Evolutionary conservation across 2,113 vertebrate species (phyloP).

Genomic region (Leptobrachium leishanense): DNA sequence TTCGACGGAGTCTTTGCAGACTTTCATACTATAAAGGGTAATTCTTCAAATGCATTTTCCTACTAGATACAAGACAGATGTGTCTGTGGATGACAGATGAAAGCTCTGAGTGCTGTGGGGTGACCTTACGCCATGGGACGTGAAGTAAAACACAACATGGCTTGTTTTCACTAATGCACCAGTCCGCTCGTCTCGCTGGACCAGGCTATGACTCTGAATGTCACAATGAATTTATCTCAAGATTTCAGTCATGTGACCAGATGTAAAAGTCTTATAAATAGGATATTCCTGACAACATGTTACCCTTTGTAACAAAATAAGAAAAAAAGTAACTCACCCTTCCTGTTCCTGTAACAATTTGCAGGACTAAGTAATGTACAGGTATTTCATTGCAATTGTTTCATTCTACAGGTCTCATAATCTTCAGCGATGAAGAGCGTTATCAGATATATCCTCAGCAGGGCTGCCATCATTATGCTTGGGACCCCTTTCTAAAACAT

Average conservation of each 20-base stretch:
- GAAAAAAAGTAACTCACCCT: too few species aligned
- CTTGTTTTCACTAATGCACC: conserved; percentile 44
- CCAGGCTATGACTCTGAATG: conserved; percentile 10
- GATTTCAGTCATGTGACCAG: conserved; percentile 34
- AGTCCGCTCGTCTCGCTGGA: conserved; percentile 13
- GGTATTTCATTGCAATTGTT: too few species aligned
- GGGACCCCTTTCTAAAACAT: too few species aligned
- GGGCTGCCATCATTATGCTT: too few species aligned
- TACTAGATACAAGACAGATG: background rate
- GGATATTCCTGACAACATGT: conserved; percentile 1
- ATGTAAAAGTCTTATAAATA: conserved; percentile 37
- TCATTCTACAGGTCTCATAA: too few species aligned
- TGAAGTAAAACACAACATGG: conserved; percentile 31
- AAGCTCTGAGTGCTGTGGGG: conserved; percentile 34
- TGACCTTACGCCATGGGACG: conserved; percentile 42
- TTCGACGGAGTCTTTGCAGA: too few species aligned
- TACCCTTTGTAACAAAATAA: too few species aligned
- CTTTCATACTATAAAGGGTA: too few species aligned
- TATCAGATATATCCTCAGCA: too few species aligned
- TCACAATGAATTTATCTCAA: conserved; percentile 43
- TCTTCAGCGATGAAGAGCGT: too few species aligned
- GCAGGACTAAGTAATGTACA: too few species aligned
- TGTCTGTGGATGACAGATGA: conserved; percentile 11
- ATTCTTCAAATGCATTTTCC: conserved; percentile 21
- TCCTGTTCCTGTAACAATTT: too few species aligned